A percentile compares a stretch with the other conserved stretches of the same genome.
Conservation (phyloP, 2,797 vertebrate species). For the Hirundo rustica region DNA sequence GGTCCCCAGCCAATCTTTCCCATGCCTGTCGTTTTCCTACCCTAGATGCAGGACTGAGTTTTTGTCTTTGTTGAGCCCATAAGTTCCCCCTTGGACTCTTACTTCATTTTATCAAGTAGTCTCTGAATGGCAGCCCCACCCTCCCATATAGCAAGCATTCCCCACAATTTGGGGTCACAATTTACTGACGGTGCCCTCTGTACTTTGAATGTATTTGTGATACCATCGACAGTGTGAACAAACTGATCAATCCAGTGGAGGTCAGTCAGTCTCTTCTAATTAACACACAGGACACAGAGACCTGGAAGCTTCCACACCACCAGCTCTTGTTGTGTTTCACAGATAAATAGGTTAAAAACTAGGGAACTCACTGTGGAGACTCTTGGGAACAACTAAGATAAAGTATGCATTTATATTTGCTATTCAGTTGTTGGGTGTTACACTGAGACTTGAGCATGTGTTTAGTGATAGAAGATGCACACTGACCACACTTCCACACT, state of each 20-base stretch:
- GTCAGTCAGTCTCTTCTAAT: neutral
- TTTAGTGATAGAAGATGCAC: neutral
- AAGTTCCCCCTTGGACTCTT: neutral
- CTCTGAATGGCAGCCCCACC: neutral
- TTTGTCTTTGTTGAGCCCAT: neutral
- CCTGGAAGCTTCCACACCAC: neutral
- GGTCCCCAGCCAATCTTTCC: neutral
- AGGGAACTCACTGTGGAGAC: neutral
- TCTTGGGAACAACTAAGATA: neutral
- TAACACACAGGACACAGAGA: neutral
- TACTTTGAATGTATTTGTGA: neutral
- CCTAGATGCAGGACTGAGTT: no score
- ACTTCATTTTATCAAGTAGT: neutral
- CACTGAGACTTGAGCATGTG: neutral
- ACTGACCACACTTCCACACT: neutral
- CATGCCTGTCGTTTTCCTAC: neutral
- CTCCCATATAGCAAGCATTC: neutral
- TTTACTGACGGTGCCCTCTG: neutral
- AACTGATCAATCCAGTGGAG: neutral
- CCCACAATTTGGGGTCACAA: neutral
- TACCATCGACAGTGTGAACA: rapidly evolving
- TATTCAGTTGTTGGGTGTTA: neutral
- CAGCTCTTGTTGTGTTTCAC: neutral
- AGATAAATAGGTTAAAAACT: neutral
- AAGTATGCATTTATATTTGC: neutral